These are phyloP conservation scores for Alviniconcha strummeri DNA, from an alignment of 2,888 invertebrate species.

Conservation along the genomic window DNA sequence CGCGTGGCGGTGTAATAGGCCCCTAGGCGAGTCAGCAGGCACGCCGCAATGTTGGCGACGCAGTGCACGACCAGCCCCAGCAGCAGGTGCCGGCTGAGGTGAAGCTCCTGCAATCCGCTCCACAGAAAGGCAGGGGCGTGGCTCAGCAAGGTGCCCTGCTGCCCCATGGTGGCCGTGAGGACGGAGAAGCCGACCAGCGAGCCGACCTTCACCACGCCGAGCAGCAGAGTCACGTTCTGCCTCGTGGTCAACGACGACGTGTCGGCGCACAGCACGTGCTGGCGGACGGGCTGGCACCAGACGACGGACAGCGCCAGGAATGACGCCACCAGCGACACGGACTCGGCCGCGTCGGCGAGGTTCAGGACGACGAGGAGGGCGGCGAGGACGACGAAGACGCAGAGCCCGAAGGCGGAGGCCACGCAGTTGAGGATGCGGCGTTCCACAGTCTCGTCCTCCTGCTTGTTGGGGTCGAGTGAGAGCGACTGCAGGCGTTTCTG, in stretches of 20 bases:
- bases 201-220: slow-evolving; percentile 42
- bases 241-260: slow-evolving; percentile 36
- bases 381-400: slow-evolving; percentile 38
- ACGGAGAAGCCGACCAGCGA: slow-evolving; percentile 36
- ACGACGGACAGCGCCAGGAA: slow-evolving; percentile 45
- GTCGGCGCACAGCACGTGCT: slow-evolving; percentile 44
- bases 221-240: slow-evolving; percentile 43
- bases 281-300: slow-evolving; percentile 46
- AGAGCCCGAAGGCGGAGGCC: slow-evolving; percentile 33
- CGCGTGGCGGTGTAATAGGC: slow-evolving; percentile 44
- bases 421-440: slow-evolving; percentile 29
- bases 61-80: slow-evolving; percentile 40
- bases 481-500: slow-evolving; percentile 9
- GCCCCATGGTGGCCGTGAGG: slow-evolving; percentile 38
- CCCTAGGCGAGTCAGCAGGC: slow-evolving; percentile 39
- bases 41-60: slow-evolving; percentile 37
- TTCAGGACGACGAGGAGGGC: slow-evolving; percentile 39
- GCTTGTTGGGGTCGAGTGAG: not conserved
- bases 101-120: slow-evolving; percentile 39
- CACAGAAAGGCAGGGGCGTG: slow-evolving; percentile 39
- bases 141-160: slow-evolving; percentile 18
- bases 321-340: slow-evolving; percentile 47
- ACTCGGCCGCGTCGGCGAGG: slow-evolving; percentile 38
- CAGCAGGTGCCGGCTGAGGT: slow-evolving; percentile 31
- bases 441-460: slow-evolving; percentile 4